Base-by-base conservation (phyloP, 2,888 invertebrate genomes). In the Nysson spinosus region DNA sequence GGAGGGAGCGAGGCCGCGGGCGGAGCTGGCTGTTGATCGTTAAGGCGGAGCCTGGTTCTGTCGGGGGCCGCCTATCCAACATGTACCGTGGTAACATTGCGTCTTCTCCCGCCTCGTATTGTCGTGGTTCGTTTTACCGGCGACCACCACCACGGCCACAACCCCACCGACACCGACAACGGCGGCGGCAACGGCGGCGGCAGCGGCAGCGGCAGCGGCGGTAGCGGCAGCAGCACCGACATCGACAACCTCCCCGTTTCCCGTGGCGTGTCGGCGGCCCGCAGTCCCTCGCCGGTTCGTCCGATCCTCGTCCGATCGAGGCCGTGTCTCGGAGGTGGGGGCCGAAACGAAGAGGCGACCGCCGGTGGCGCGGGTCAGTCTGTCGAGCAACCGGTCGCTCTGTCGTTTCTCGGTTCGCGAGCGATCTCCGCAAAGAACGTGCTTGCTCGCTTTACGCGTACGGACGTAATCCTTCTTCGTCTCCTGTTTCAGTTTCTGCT, bases 351-450 rank as follows among this genome's bases (percentile, higher is more conserved):
- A 82, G 80, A 83, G 82, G 80, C 83, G 82, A 84, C 81, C 81
- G 83, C 80, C 80, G 77, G 80, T 81, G 80, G 83, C 81, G 81
- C 83, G 84, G 85, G 85, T 85, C 87, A 86, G 87, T 86, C 86
- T 85, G 83, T 85, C 85, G 84, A 84, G 82, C 85, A 84, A 83
- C 85, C 84, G 86, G 86, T 86, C 84, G 85, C 85, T 85, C 84
- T 84, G 83, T 83, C 79, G 83, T 78, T 78, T 72, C 75, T 72
- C 79, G 80, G 73, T 82, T 82, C 73, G 82, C 80, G 87, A 88
- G 89, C 88, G 88, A 72, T 78, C 68, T 69, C 74, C 75, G 75
- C 77, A 63, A 55, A 65, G 47, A 42, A 26, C 65, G 60, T 50
- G 42, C n/a, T n/a, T n/a, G n/a, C n/a, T n/a, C n/a, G n/a, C n/a